phyloP scores from a whole-genome alignment of 2,113 vertebrate genomes.

The Pygoscelis adeliae region DNA sequence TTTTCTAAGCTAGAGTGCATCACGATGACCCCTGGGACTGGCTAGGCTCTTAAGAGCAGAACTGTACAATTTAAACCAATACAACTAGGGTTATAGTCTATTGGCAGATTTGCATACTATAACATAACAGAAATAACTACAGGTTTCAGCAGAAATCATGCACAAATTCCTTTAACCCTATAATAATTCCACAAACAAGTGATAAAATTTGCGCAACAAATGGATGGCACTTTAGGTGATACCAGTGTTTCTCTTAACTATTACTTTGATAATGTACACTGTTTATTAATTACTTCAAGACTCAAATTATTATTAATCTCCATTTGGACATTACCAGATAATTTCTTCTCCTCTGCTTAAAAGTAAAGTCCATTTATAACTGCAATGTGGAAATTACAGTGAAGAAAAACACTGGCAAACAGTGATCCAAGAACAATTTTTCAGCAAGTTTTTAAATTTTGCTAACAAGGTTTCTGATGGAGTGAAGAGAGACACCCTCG shows the following conservation, averaged over 20 bases:
- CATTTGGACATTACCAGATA: neutral
- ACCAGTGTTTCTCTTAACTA: neutral
- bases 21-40: neutral
- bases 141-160: neutral
- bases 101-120: neutral
- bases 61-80: neutral
- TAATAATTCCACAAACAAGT: neutral
- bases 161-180: neutral
- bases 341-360: neutral
- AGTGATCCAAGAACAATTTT: neutral
- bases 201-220: neutral
- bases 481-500: rapidly evolving
- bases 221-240: neutral
- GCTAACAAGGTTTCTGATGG: neutral
- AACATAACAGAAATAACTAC: neutral
- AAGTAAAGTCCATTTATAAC: neutral
- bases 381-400: rapidly evolving
- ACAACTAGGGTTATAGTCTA: neutral
- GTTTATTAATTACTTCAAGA: neutral
- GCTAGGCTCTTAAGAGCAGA: neutral
- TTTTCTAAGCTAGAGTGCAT: neutral
- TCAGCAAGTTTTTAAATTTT: neutral
- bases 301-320: neutral
- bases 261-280: neutral
- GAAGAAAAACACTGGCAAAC: neutral